A percentile compares a stretch with the other conserved stretches of the same genome.
Evolutionary conservation across 1,140 invertebrate species (phyloP).

Genomic region (Megalopta genalis): DNA sequence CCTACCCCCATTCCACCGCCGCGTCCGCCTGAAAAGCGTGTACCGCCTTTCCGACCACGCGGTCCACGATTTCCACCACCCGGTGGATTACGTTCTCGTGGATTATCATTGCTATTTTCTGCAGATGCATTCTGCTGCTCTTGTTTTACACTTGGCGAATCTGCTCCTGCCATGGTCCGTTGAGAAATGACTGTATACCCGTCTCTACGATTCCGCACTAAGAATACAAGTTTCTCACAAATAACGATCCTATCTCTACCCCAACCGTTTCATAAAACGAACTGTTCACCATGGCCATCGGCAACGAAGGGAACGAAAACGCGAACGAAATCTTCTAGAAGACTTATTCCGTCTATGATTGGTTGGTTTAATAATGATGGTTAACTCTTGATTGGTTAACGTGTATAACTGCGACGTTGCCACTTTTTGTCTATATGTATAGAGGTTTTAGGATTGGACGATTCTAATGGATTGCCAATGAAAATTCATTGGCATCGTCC

Average conservation of each 20-base stretch:
- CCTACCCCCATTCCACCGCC: constrained; percentile 63
- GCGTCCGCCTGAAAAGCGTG: constrained; percentile 70
- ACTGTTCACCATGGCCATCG: constrained; percentile 44
- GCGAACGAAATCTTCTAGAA: constrained; percentile 9
- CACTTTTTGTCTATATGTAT: not conserved
- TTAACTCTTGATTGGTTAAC: constrained; percentile 4
- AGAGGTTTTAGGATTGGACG: no score
- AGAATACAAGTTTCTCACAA: not conserved
- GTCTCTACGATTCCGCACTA: not conserved
- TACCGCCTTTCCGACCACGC: constrained; percentile 71
- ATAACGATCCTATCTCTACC: not conserved
- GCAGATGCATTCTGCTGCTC: constrained; percentile 62
- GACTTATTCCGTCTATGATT: not conserved
- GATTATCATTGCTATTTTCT: constrained; percentile 70
- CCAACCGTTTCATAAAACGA: not conserved
- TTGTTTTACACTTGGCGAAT: constrained; percentile 66
- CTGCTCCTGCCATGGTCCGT: constrained; percentile 65
- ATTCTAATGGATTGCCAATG: no score
- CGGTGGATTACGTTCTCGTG: constrained; percentile 55
- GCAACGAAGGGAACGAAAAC: constrained; percentile 57
- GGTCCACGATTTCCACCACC: constrained; percentile 60
- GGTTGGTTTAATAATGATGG: not conserved
- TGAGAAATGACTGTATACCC: not conserved
- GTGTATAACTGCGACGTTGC: not conserved
- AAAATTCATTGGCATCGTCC: no score